Base-by-base conservation (phyloP, 2,797 vertebrate species). In the Propithecus deckenii region DNA sequence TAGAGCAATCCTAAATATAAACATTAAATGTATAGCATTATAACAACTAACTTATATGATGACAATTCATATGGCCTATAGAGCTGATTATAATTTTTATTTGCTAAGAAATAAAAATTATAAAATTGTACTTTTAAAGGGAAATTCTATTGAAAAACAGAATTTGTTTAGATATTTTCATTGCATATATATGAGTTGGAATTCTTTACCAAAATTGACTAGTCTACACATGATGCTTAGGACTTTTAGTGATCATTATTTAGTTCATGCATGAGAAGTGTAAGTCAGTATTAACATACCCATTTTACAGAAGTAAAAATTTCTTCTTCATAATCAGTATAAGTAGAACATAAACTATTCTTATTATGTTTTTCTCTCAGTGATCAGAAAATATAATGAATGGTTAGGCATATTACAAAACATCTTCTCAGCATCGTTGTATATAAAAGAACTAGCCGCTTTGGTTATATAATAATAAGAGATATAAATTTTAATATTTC, bases 211-310 rank as follows among this genome's bases (percentile, higher is more conserved):
- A 89, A 81, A 95, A 76, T 74, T 78, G 91, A 87, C 65, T 87
- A 65, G 15, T 71, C 32, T 69, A 78, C 10, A 32, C 20, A 83
- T 85, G 35, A 38, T 11, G 61, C 25, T 79, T 91, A 43, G 1
- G 80, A 28, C 30, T 72, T 96, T 94, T 52, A 91, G n/a, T 96
- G 46, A 78, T 93, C 50, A 93, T 61, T 59, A 81, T 35, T 89
- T 81, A 25, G 14, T 93, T 88, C 23, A 55, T 80, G 17, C 28
- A 57, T 78, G 25, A 72, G 72, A 79, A 93, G 2, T 67, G 1
- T 80, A 92, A 38, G 32, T 75, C 41, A 75, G 9, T 57, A 67
- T 46, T 48, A 71, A 84, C n/a, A 83, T 67, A 0, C 11, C 41
- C 28, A 43, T 91, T 76, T 96, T 80, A 61, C 13, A 91, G 72